Base-by-base conservation (phyloP, 2,113 vertebrate genomes). In the Pseudopodoces humilis region DNA sequence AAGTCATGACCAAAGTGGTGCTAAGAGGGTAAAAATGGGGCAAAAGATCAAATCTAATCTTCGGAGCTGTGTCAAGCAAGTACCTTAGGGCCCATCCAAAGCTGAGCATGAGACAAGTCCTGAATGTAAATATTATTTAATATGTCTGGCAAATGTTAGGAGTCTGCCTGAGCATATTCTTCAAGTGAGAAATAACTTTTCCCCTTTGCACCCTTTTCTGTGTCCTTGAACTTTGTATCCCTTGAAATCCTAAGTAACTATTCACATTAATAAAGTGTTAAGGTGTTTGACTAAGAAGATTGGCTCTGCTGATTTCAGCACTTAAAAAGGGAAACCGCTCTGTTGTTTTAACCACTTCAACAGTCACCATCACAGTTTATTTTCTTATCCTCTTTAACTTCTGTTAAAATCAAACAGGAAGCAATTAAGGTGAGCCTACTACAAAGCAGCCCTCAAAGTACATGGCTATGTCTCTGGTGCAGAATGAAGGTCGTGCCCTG, bases 371-470 rank as follows among this genome's bases (percentile, higher is more conserved):
- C 83, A 63, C 25, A 12, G 80, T 91, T 91, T 97, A 92, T 93
- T 94, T 95, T 96, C 77, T 90, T 94, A 92, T 88, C 91, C 91
- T 60, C 22, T 88, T 82, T 67, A 81, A 82, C 91, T 84, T 88
- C 76, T 94, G 80, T 60, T 96, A 92, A 92, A 88, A 93, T 92
- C 91, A 94, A 96, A 91, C 87, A 95, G 90, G 91, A 97, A 94
- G 85, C 91, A 95, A 92, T 95, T 95, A 94, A 81, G 86, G 91
- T 93, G 88, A 96, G 56, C 53, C 72, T 78, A 81, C 76, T 90
- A 88, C 92, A 97, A 95, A 92, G 91, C 39, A 75, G n/a, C 31
- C 39, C 91, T 92, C 56, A 39, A 78, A 96, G 84, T 21, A 64
- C 1, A 1, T 18, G 82, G 64, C 69, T 30, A 11, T 22, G 62